Evolutionary conservation across 2,888 invertebrate genomes (phyloP).

Genomic region (Hyalella azteca): DNA sequence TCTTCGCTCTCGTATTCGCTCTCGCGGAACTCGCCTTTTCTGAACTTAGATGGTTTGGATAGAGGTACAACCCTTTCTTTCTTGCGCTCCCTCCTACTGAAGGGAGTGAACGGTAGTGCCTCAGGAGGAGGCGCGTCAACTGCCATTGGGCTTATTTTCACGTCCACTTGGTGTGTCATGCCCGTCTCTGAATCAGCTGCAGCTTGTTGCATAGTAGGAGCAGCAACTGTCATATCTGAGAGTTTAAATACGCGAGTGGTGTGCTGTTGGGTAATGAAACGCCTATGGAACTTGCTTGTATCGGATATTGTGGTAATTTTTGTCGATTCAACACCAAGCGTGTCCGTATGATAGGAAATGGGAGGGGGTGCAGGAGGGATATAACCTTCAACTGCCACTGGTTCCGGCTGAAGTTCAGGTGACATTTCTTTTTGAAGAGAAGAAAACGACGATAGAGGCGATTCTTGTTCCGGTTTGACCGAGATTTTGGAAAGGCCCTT

Average conservation of each 20-base stretch:
- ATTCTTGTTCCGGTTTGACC: constrained; percentile 40
- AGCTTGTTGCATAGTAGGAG: constrained; percentile 40
- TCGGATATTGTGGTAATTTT: constrained; percentile 76
- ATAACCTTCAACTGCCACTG: constrained; percentile 52
- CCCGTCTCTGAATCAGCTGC: constrained; percentile 42
- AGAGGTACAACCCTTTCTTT: constrained; percentile 65
- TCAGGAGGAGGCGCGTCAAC: constrained; percentile 64
- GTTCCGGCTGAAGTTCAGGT: constrained; percentile 50
- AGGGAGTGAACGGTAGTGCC: constrained; percentile 67
- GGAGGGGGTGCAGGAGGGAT: constrained; percentile 44
- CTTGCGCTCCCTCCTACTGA: constrained; percentile 62
- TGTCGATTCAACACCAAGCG: constrained; percentile 69
- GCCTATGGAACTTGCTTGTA: constrained; percentile 71
- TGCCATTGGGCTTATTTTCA: constrained; percentile 27
- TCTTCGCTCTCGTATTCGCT: constrained; percentile 77
- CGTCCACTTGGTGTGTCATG: too few species aligned
- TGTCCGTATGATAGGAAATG: constrained; percentile 33
- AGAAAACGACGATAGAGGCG: constrained; percentile 41
- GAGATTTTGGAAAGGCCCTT: constrained; percentile 42
- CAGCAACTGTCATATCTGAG: constrained; percentile 41
- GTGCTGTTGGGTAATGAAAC: constrained; percentile 72
- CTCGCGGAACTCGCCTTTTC: constrained; percentile 71
- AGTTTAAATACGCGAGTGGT: constrained; percentile 74
- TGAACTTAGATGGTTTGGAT: constrained; percentile 72
- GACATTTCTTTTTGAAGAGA: constrained; percentile 38